Conservation (phyloP, 2,888 invertebrate genomes). For the Hypena proboscidalis region DNA sequence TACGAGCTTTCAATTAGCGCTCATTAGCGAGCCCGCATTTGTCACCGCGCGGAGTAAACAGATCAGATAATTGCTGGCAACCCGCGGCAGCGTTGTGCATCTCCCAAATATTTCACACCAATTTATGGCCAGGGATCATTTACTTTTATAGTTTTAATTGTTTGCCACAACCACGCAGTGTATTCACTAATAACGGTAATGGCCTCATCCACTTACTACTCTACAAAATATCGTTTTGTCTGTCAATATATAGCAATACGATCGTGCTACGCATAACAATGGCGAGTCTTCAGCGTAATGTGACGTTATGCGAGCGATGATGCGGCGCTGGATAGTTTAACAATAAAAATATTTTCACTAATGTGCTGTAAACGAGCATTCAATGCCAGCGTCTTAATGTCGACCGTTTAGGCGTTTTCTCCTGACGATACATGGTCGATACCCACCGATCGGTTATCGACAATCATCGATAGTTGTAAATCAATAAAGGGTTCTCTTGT, state of each 20-base stretch:
- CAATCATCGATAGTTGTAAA: constrained; percentile 62
- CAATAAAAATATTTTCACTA: background rate
- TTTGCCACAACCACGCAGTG: constrained; percentile 9
- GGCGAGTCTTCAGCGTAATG: constrained; percentile 7
- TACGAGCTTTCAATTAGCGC: constrained; percentile 32
- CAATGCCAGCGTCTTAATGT: no score
- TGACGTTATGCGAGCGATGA: constrained; percentile 14
- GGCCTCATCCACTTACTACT: background rate
- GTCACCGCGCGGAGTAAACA: constrained; percentile 17
- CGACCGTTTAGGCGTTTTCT: no score
- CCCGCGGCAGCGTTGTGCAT: constrained; percentile 9
- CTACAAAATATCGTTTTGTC: no score
- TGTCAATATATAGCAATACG: background rate
- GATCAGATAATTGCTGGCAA: constrained; percentile 13
- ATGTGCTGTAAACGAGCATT: no score
- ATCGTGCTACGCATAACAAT: background rate
- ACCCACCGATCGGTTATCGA: constrained; percentile 38
- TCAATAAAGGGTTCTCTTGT: constrained; percentile 64
- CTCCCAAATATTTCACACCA: constrained; percentile 17
- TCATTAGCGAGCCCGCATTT: constrained; percentile 27
- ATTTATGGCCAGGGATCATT: constrained; percentile 24
- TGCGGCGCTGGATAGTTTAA: background rate
- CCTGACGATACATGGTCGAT: constrained; percentile 27
- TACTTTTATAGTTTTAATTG: constrained; percentile 20
- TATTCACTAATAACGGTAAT: constrained; percentile 17